A percentile compares a stretch with the other conserved stretches of the same genome.
Conservation (phyloP, 2,888 invertebrate species). For the Saturnia japonica region DNA sequence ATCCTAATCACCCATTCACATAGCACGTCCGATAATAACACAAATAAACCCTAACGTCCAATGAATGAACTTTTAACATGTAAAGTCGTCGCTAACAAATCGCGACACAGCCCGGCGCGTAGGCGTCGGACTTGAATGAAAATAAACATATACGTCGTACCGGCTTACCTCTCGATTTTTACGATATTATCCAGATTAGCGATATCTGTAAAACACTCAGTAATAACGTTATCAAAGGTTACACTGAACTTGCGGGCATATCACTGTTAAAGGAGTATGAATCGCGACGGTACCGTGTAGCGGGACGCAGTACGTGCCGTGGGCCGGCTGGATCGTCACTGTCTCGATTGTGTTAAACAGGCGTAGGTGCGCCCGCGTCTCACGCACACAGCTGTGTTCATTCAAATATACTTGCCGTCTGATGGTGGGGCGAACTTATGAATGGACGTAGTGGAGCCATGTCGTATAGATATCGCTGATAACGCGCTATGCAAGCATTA, state of each 20-base stretch:
- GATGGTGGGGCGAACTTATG: slow-evolving; percentile 72
- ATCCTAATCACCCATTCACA: slow-evolving; percentile 72
- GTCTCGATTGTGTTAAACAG: slow-evolving; percentile 32
- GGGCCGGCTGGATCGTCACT: slow-evolving; percentile 66
- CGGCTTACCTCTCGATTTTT: slow-evolving; percentile 76
- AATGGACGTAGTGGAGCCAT: slow-evolving; percentile 78
- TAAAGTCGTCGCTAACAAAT: slow-evolving; percentile 80
- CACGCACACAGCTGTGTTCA: slow-evolving; percentile 66
- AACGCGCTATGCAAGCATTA: slow-evolving; percentile 65
- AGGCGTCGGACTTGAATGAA: slow-evolving; percentile 76
- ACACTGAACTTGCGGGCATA: slow-evolving; percentile 69
- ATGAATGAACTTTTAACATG: slow-evolving; percentile 79
- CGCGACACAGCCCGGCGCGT: slow-evolving; percentile 75
- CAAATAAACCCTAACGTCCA: slow-evolving; percentile 70
- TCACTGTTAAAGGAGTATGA: slow-evolving; percentile 53
- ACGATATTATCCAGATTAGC: slow-evolving; percentile 78
- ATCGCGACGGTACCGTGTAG: slow-evolving; percentile 48
- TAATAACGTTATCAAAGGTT: slow-evolving; percentile 53
- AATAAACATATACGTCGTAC: slow-evolving; percentile 62
- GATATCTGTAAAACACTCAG: slow-evolving; percentile 64
- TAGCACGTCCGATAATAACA: slow-evolving; percentile 73
- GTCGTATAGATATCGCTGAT: slow-evolving; percentile 74
- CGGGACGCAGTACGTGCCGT: slow-evolving; percentile 45
- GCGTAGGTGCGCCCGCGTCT: slow-evolving; percentile 65
- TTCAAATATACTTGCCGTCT: slow-evolving; percentile 52